phyloP scores from a whole-genome alignment of 2,888 invertebrate species.

The Drosophila multiciliata region DNA sequence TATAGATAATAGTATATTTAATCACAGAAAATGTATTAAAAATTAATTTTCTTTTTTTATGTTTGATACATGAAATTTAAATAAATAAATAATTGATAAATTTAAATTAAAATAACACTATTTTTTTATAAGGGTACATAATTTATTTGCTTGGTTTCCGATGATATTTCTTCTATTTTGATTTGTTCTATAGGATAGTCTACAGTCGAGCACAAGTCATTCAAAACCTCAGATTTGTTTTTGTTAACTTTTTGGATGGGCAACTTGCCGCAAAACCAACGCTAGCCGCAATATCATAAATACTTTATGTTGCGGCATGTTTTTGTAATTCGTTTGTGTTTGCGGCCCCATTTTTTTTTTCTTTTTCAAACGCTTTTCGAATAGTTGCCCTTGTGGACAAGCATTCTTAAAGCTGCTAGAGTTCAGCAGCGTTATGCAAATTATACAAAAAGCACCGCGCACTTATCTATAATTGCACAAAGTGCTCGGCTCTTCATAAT shows the following conservation, averaged over 20 bases:
- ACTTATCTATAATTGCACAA: conserved; percentile 69
- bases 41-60: no score
- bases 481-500: conserved; percentile 64
- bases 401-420: conserved; percentile 15
- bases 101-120: background rate
- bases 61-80: no score
- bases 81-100: no score
- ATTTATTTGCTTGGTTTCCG: background rate
- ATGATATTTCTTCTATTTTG: background rate
- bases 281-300: conserved; percentile 72
- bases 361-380: conserved; percentile 32
- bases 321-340: conserved; percentile 50
- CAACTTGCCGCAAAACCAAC: conserved; percentile 46
- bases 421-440: conserved; percentile 3
- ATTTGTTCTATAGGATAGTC: background rate
- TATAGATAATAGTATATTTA: background rate
- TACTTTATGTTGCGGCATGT: conserved; percentile 72
- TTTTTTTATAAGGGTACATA: background rate
- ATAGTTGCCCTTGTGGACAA: conserved; percentile 38
- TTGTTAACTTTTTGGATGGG: conserved; percentile 35
- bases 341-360: conserved; percentile 32
- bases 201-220: background rate
- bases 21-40: no score
- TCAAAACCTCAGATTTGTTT: conserved; percentile 4
- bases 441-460: conserved; percentile 41